Evolutionary conservation across 1,140 invertebrate species (phyloP).

Genomic region (Monomorium pharaonis): DNA sequence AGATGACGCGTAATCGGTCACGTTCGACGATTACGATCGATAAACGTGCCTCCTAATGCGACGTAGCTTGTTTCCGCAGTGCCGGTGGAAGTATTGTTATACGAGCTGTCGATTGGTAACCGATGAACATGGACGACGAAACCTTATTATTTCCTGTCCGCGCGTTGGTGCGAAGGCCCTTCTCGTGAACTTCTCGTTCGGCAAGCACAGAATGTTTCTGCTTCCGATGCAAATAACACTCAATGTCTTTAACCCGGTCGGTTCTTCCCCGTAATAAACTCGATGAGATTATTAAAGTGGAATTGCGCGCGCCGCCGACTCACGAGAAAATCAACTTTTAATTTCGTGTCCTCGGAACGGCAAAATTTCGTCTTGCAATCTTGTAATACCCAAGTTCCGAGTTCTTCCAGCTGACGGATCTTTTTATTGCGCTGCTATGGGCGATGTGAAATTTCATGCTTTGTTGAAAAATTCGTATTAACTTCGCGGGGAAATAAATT

Average conservation of each 20-base stretch:
- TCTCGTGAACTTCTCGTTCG: conserved; percentile 9
- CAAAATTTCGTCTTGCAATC: background rate
- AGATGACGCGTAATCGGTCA: conserved; percentile 22
- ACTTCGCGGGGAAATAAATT: background rate
- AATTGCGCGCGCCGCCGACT: background rate
- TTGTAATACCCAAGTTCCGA: background rate
- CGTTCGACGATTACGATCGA: conserved; percentile 21
- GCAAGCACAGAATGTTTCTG: conserved; percentile 29
- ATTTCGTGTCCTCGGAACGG: background rate
- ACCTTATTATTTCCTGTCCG: conserved; percentile 44
- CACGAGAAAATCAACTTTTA: background rate
- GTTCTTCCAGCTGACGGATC: background rate
- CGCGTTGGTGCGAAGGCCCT: background rate
- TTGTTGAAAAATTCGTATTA: conserved; percentile 12
- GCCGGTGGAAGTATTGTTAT: background rate
- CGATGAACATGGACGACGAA: conserved; percentile 22
- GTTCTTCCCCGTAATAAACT: conserved; percentile 50
- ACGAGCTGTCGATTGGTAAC: conserved; percentile 11
- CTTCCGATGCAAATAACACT: conserved; percentile 38
- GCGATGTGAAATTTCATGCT: background rate
- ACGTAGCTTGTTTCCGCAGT: conserved; percentile 22
- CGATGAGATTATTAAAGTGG: conserved; percentile 53
- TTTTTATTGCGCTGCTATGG: background rate
- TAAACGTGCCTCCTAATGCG: background rate
- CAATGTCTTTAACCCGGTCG: conserved; percentile 6